These are phyloP conservation scores for Rissa tridactyla DNA, from an alignment of 2,113 vertebrate genomes.

Conservation along the genomic window DNA sequence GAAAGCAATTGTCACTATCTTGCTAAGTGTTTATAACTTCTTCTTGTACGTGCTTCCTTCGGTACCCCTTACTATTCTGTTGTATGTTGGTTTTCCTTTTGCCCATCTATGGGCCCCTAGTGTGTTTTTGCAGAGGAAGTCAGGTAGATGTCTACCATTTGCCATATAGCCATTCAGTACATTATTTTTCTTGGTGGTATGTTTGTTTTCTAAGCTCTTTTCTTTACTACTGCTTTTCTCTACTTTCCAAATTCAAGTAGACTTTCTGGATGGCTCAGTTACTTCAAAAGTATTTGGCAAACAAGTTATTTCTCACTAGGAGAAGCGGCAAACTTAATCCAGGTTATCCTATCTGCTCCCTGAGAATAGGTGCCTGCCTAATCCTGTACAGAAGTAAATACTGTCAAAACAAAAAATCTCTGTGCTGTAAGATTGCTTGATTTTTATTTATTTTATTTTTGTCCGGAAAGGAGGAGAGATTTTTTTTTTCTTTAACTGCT, in stretches of 20 bases:
- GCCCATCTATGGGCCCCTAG: neutral
- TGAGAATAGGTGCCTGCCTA: slow-evolving; percentile 14
- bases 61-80: neutral
- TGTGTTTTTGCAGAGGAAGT: neutral
- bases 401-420: neutral
- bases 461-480: neutral
- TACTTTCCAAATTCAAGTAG: neutral
- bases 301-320: slow-evolving; percentile 6
- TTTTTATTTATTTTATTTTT: slow-evolving; percentile 39
- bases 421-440: neutral
- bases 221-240: neutral
- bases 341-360: slow-evolving; percentile 4
- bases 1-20: neutral
- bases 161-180: neutral
- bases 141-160: neutral
- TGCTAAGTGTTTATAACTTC: neutral
- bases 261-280: slow-evolving; percentile 1
- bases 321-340: slow-evolving; percentile 37
- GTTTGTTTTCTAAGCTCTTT: neutral
- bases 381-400: slow-evolving; percentile 26
- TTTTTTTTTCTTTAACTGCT: slow-evolving; percentile 22
- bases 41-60: neutral
- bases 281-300: slow-evolving; percentile 12
- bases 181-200: neutral
- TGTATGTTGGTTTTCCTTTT: neutral